A percentile compares a stretch with the other conserved stretches of the same genome.
phyloP scores from a whole-genome alignment of 2,888 invertebrate genomes.

The Protodeltote pygarga region DNA sequence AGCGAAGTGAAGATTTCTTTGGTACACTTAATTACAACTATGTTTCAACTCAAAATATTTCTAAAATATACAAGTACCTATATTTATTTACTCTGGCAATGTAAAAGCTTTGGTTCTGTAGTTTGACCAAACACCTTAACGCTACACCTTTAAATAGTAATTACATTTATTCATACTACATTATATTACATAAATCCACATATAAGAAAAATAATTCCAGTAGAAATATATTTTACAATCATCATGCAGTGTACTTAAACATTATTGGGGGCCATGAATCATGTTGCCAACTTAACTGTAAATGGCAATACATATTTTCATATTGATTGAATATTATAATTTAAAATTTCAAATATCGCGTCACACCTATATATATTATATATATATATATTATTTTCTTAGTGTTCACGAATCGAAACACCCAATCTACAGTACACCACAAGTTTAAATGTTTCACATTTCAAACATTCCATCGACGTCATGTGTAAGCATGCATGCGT shows the following conservation, averaged over 20 bases:
- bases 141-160: slow-evolving; percentile 37
- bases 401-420: not conserved
- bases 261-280: not conserved
- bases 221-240: slow-evolving; percentile 4
- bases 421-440: not conserved
- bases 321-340: no score
- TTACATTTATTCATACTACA: slow-evolving; percentile 32
- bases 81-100: slow-evolving; percentile 45
- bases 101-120: slow-evolving; percentile 50
- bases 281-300: no score
- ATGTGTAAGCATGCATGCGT: no score
- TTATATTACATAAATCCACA: slow-evolving; percentile 35
- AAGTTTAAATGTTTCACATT: slow-evolving; percentile 3
- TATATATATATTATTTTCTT: slow-evolving; percentile 1
- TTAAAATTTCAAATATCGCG: no score
- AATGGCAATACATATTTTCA: no score
- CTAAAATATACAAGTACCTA: slow-evolving; percentile 37
- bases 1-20: slow-evolving; percentile 40
- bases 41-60: slow-evolving; percentile 36
- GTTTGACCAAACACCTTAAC: slow-evolving; percentile 34
- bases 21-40: slow-evolving; percentile 45
- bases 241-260: slow-evolving; percentile 1
- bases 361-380: no score
- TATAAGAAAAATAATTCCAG: slow-evolving; percentile 13
- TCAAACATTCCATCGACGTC: no score